A percentile compares a stretch with the other conserved stretches of the same genome.
Evolutionary conservation across 2,888 invertebrate species (phyloP).

Genomic region (Thereva unica): DNA sequence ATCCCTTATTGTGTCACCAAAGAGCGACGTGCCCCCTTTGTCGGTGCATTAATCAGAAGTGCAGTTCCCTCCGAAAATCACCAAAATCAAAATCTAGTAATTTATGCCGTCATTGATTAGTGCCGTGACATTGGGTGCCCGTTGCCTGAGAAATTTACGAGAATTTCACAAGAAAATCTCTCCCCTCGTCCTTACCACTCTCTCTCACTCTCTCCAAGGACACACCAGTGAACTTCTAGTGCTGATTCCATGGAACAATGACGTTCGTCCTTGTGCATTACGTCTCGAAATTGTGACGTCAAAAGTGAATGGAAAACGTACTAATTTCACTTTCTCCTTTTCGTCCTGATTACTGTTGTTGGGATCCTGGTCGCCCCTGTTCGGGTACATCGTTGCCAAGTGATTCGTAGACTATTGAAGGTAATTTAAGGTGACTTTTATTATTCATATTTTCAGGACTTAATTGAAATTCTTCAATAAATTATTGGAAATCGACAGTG

Average conservation of each 20-base stretch:
- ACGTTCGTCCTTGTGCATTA: conserved; percentile 21
- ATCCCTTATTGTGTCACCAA: too few species aligned
- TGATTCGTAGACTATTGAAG: conserved; percentile 29
- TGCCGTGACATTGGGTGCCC: conserved; percentile 38
- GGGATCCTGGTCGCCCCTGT: not conserved
- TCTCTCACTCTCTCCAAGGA: not conserved
- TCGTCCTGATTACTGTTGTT: not conserved
- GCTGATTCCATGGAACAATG: conserved; percentile 1
- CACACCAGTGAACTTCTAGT: conserved; percentile 12
- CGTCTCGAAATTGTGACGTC: conserved; percentile 18
- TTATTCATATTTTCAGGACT: conserved; percentile 42
- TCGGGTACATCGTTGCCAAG: conserved; percentile 30
- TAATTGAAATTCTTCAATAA: conserved; percentile 41
- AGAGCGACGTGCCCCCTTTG: too few species aligned
- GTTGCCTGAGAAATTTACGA: conserved; percentile 39
- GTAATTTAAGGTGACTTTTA: conserved; percentile 42
- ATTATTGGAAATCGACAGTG: conserved; percentile 33
- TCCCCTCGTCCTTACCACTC: conserved; percentile 10
- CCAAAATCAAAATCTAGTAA: conserved; percentile 27
- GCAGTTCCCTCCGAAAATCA: not conserved
- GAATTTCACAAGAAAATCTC: conserved; percentile 16
- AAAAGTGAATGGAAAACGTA: conserved; percentile 23
- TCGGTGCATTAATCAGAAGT: not conserved
- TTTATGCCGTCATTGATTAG: conserved; percentile 43
- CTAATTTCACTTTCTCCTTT: conserved; percentile 30